These are phyloP conservation scores for Ceratina australensis DNA, from an alignment of 1,140 invertebrate genomes.

Conservation along the genomic window DNA sequence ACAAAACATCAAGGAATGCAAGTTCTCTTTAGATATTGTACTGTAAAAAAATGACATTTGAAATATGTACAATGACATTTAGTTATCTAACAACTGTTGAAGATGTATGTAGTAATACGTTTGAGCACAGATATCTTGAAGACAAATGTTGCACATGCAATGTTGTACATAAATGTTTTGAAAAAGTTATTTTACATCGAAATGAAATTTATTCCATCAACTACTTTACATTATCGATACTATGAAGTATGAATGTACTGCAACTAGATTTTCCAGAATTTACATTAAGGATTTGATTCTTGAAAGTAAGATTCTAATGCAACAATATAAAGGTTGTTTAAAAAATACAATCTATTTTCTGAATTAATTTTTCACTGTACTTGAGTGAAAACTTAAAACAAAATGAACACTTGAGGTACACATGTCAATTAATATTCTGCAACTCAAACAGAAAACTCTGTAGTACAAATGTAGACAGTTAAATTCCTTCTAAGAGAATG, in stretches of 20 bases:
- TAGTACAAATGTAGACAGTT: too few species aligned
- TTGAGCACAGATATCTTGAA: conserved; percentile 23
- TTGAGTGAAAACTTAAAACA: conserved; percentile 15
- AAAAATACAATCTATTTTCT: conserved; percentile 46
- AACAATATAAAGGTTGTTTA: conserved; percentile 15
- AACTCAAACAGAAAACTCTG: too few species aligned
- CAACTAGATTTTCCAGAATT: conserved; percentile 1
- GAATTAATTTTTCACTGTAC: conserved; percentile 7
- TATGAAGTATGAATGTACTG: neutral
- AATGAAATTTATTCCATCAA: conserved; percentile 37
- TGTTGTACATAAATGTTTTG: conserved; percentile 17
- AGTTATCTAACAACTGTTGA: conserved; percentile 29
- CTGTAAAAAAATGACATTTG: conserved; percentile 73
- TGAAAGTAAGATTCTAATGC: conserved; percentile 49
- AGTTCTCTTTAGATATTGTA: conserved; percentile 41
- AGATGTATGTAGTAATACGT: conserved; percentile 32
- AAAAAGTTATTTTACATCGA: conserved; percentile 42
- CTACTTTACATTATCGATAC: conserved; percentile 25
- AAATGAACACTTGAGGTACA: conserved; percentile 29
- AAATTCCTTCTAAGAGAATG: too few species aligned
- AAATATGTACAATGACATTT: conserved; percentile 63
- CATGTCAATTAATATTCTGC: neutral
- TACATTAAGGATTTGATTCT: neutral
- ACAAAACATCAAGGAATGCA: conserved; percentile 59
- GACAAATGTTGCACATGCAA: conserved; percentile 24